Base-by-base conservation (phyloP, 2,888 invertebrate genomes). In the Drosophila pseudotalamancana region DNA sequence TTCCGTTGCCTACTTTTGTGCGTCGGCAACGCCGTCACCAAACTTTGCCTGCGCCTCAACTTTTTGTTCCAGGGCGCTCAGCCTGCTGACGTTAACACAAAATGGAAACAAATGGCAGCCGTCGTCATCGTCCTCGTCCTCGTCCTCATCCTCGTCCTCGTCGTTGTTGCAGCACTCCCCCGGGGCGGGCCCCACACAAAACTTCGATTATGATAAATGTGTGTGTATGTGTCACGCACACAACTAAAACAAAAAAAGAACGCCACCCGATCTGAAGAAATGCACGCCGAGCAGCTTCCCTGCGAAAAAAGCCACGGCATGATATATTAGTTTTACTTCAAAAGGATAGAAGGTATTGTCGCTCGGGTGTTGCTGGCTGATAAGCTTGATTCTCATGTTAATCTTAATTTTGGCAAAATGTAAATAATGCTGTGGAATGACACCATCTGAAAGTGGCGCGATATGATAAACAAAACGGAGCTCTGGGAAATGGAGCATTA, bases 161-260 rank as follows among this genome's bases (percentile, higher is more conserved):
- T 19, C 34, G 21, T 31, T 21, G 6, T 25, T 12, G 45, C 40
- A 29, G 31, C 62, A 45, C 23, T 43, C 48, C 55, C 37, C 19
- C 27, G 46, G 14, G 49, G 12, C 25, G 19, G 46, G 51, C 43
- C 39, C 45, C 54, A 50, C 56, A 67, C 56, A 67, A 73, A 78
- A 73, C 77, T 68, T 87, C 83, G 87, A 83, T 83, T 87, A 83
- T 87, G 87, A 83, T 83, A 87, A 83, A 83, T 82, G 83, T 49
- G 59, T 51, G 59, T 32, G 27, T 32, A 54, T 59, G 48, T 40
- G 56, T 9, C 14, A 11, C 40, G 14, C 35, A 61, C 25, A 61
- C 18, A 37, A 19, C 63, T 42, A 49, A 49, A 50, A 55, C 32
- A 42, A 56, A 42, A 50, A 37, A 32, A 34, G 29, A n/a, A 35